Conservation (phyloP, 2,797 vertebrate genomes). For the Alosa sapidissima region DNA sequence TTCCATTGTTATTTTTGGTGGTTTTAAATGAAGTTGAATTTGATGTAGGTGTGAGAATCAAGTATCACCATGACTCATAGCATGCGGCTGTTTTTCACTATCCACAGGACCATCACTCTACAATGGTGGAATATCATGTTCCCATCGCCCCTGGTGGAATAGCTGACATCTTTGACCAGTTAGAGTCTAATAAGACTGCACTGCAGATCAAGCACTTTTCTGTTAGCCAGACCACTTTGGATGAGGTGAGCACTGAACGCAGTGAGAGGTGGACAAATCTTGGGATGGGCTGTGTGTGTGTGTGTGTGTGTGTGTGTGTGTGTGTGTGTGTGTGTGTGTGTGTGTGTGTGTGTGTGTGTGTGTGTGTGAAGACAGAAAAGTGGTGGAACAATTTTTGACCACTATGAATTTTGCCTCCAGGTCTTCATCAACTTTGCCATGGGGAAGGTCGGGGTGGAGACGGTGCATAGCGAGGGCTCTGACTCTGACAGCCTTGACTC, state of each 20-base stretch:
- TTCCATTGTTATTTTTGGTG: neutral
- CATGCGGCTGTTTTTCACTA: neutral
- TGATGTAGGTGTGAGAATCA: neutral
- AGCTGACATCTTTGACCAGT: conserved; percentile 91
- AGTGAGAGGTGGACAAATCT: neutral
- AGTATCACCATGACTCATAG: neutral
- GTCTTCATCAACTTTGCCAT: conserved; percentile 98
- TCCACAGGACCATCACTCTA: conserved; percentile 86
- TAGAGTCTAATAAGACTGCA: conserved; percentile 85
- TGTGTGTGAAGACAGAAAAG: no score
- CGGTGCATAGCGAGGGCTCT: conserved; percentile 43
- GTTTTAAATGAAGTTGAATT: neutral
- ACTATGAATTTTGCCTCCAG: conserved; percentile 63
- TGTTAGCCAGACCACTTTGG: conserved; percentile 94
- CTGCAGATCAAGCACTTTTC: conserved; percentile 95
- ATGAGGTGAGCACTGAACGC: conserved; percentile 85
- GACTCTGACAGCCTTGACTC: conserved; percentile 52
- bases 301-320: neutral
- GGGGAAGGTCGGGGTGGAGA: conserved; percentile 70
- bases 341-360: no score
- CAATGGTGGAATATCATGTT: conserved; percentile 90
- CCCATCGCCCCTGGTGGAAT: conserved; percentile 90
- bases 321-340: neutral
- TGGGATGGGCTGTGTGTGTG: no score
- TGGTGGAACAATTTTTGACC: conserved; percentile 11